phyloP scores from a whole-genome alignment of 30 jellyfish, hydroid and myxozoan genomes.

The Phacellophora camtschatica region DNA sequence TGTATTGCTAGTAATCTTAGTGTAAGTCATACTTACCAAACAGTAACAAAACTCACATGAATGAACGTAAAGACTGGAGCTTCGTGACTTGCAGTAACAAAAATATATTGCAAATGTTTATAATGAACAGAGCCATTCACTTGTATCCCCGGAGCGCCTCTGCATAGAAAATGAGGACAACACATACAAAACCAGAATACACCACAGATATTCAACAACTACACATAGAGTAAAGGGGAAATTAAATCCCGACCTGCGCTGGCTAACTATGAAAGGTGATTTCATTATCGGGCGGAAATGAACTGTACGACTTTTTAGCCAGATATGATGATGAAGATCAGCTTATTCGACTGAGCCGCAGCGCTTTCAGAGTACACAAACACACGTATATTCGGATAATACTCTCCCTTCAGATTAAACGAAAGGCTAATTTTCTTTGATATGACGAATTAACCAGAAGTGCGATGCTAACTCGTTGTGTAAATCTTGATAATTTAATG shows the following conservation, averaged over 20 bases:
- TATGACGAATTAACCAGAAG: conserved; percentile 39
- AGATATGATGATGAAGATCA: conserved; percentile 18
- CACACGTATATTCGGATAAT: not conserved
- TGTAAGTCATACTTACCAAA: no score
- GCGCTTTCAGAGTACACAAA: conserved; percentile 5
- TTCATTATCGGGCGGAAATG: conserved; percentile 77
- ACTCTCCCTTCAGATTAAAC: conserved; percentile 45
- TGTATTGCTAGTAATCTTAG: no score
- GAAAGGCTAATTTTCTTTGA: not conserved
- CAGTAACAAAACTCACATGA: no score
- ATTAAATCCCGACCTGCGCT: conserved; percentile 47
- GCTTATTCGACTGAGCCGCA: conserved; percentile 32
- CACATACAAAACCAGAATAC: conserved; percentile 25
- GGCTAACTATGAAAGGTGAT: conserved; percentile 61
- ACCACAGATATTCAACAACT: conserved; percentile 55
- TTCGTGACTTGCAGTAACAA: no score
- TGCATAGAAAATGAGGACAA: conserved; percentile 1
- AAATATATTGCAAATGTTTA: no score
- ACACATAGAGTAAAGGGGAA: conserved; percentile 22
- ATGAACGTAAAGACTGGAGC: no score
- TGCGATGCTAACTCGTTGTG: not conserved
- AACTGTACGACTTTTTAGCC: conserved; percentile 57
- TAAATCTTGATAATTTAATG: no score
- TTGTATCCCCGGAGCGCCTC: conserved; percentile 9
- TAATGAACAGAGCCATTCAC: not conserved